A percentile compares a stretch with the other conserved stretches of the same genome.
These are phyloP conservation scores for Spermophilus dauricus DNA, from an alignment of 2,113 vertebrate species.

Conservation along the genomic window DNA sequence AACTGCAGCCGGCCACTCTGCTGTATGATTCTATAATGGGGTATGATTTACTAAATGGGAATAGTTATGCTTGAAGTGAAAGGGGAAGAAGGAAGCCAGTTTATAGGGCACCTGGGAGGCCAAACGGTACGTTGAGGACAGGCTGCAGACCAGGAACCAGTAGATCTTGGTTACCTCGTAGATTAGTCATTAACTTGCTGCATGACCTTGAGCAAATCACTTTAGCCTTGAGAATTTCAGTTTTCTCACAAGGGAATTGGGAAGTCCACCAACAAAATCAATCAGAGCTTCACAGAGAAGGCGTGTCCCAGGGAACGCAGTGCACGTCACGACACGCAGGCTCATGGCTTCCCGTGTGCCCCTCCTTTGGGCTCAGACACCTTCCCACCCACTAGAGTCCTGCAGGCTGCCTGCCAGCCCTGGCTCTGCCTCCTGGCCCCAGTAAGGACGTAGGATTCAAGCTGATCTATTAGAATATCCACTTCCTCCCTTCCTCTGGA, in stretches of 20 bases:
- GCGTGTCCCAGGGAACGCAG: not conserved
- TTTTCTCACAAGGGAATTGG: slow-evolving; percentile 31
- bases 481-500: not conserved
- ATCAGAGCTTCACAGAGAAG: not conserved
- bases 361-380: not conserved
- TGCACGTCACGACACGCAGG: not conserved
- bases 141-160: not conserved
- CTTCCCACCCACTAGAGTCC: not conserved
- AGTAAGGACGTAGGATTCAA: not conserved
- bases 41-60: slow-evolving; percentile 65
- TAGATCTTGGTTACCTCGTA: not conserved
- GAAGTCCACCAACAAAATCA: slow-evolving; percentile 30
- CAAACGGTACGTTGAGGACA: not conserved
- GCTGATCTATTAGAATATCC: not conserved
- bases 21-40: slow-evolving; percentile 66
- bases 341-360: not conserved
- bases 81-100: not conserved
- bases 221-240: slow-evolving; percentile 21
- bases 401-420: not conserved
- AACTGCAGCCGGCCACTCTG: slow-evolving; percentile 38
- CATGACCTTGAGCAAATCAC: slow-evolving; percentile 68
- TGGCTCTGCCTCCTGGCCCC: not conserved
- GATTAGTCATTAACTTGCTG: slow-evolving; percentile 55
- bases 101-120: slow-evolving; percentile 51
- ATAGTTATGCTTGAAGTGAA: slow-evolving; percentile 64